phyloP scores from a whole-genome alignment of 2,113 vertebrate species.

The Callopanchax toddi region DNA sequence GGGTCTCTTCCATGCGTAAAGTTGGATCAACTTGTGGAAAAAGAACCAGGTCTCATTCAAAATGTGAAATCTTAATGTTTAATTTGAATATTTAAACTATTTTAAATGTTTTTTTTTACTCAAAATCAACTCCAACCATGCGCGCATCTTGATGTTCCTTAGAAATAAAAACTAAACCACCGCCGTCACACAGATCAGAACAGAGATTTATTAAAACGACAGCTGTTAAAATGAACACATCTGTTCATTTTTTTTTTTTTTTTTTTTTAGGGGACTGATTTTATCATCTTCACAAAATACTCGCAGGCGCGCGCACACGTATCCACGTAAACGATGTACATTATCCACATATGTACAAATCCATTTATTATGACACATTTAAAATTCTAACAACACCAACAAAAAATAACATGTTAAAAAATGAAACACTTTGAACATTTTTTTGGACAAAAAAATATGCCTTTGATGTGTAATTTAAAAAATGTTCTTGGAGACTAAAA shows the following conservation, averaged over 20 bases:
- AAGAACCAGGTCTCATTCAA: too few species aligned
- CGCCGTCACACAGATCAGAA: conserved; percentile 53
- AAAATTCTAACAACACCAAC: conserved; percentile 31
- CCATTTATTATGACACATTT: conserved; percentile 60
- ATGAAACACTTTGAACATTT: conserved; percentile 4
- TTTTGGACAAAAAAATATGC: conserved; percentile 35
- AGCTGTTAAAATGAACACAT: conserved; percentile 58
- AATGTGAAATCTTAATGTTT: not conserved
- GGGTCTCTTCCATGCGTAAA: too few species aligned
- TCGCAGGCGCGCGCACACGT: conserved; percentile 31
- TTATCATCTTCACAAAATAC: conserved; percentile 50
- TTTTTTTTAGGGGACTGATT: conserved; percentile 57
- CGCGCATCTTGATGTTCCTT: too few species aligned
- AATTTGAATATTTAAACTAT: not conserved
- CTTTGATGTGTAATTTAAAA: conserved; percentile 48
- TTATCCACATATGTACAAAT: conserved; percentile 76
- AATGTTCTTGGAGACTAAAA: conserved; percentile 62
- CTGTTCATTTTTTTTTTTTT: conserved; percentile 50
- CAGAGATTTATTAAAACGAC: conserved; percentile 74
- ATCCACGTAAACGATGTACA: conserved; percentile 69
- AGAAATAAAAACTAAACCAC: conserved; percentile 26
- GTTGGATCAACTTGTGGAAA: too few species aligned
- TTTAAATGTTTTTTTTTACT: too few species aligned
- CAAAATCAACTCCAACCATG: too few species aligned
- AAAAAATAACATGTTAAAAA: not conserved